Percentiles rank a stretch among this genome's conserved stretches.
Conservation (phyloP, 2,888 invertebrate species). For the Polydesmus complanatus region DNA sequence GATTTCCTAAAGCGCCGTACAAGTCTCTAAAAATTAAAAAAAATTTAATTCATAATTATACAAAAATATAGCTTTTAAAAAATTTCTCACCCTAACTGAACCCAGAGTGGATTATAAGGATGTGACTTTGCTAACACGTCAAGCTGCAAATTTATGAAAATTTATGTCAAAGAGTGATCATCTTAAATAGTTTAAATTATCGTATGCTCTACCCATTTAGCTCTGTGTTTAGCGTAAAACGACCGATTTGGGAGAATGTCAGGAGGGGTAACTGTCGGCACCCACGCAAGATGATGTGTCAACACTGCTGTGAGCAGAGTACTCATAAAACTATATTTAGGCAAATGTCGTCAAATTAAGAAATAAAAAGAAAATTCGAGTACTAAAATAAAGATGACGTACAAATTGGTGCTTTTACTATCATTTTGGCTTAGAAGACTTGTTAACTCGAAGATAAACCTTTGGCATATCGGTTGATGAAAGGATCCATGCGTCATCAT, state of each 20-base stretch:
- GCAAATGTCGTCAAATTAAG: conserved; percentile 2
- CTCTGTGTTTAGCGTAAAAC: conserved; percentile 33
- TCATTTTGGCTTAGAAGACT: conserved; percentile 41
- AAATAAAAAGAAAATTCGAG: conserved; percentile 1
- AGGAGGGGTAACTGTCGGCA: conserved; percentile 53
- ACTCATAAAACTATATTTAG: conserved; percentile 66
- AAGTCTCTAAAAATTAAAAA: conserved; percentile 43
- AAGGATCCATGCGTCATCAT: conserved; percentile 40
- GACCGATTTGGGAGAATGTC: conserved; percentile 30
- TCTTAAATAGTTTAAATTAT: neutral
- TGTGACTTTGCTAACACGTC: conserved; percentile 42
- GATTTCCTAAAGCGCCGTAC: conserved; percentile 69
- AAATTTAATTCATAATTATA: neutral
- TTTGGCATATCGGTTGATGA: conserved; percentile 29
- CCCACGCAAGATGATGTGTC: conserved; percentile 85
- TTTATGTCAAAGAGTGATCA: neutral
- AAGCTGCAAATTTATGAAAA: conserved; percentile 29
- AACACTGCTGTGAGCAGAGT: conserved; percentile 74
- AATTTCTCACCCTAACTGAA: conserved; percentile 51
- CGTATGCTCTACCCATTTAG: conserved; percentile 34
- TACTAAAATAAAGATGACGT: conserved; percentile 32
- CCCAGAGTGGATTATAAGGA: conserved; percentile 81
- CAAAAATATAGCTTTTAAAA: conserved; percentile 1
- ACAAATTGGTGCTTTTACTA: conserved; percentile 81
- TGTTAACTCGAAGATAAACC: conserved; percentile 32